A percentile compares a stretch with the other conserved stretches of the same genome.
Evolutionary conservation across 2,797 vertebrate species (phyloP).

Genomic region (Alcedo quadribrachys): DNA sequence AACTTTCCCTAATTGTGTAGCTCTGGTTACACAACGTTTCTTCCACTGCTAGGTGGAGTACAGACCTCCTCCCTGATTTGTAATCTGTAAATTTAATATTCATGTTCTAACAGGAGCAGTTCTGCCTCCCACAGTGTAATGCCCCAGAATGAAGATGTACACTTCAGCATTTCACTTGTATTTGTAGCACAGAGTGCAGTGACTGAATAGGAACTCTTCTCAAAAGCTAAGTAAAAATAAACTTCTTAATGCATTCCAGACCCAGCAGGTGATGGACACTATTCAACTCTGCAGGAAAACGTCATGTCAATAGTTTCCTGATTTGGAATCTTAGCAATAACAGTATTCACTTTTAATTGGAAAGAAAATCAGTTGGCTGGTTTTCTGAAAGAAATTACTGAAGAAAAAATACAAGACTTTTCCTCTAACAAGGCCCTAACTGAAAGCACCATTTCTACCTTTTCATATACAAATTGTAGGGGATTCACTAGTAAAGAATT

Average conservation of each 20-base stretch:
- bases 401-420: not conserved
- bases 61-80: not conserved
- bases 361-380: not conserved
- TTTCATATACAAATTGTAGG: not conserved
- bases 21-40: not conserved
- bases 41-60: not conserved
- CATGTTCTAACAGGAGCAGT: not conserved
- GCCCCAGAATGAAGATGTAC: not conserved
- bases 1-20: not conserved
- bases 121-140: not conserved
- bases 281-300: not conserved
- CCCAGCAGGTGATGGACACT: not conserved
- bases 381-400: not conserved
- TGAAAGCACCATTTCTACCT: not conserved
- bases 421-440: not conserved
- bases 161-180: not conserved
- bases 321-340: not conserved
- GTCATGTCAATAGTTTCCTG: not conserved
- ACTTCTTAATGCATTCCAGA: not conserved
- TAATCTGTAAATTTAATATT: not conserved
- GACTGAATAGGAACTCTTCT: not conserved
- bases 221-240: not conserved
- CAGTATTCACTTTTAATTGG: not conserved
- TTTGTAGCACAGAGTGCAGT: not conserved
- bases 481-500: not conserved